Base-by-base conservation (phyloP, 2,888 invertebrate genomes). In the Mesodorylaimus sp. region DNA sequence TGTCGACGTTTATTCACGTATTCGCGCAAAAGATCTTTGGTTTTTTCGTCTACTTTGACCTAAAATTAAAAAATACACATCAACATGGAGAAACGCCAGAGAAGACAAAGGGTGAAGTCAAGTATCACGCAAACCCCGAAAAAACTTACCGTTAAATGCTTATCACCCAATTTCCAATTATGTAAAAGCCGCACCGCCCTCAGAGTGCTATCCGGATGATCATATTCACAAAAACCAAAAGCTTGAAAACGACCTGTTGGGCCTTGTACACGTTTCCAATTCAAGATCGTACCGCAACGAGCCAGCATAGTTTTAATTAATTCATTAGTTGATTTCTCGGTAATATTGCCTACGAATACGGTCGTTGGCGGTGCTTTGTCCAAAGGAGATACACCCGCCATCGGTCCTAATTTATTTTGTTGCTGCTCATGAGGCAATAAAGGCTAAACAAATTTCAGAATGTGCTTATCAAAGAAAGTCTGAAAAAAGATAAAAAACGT, bases 201-300 rank as follows among this genome's bases (percentile, higher is more conserved):
- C 58, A 95, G 74, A 38, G 93, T 95, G 23, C 91, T 84, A 71
- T 91, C 89, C 21, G 95, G 91, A 52, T 84, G 81, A 57, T 84
- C 86, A 70, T 86, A 87, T 73, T 95, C 95, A 73, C 93, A 89
- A 73, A 95, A 97, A 10, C 95, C 95, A 71, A 95, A 95, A 1
- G 86, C 87, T 66, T 76, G 76, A 32, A 75, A 62, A 59, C 75
- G 75, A 42, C 76, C 76, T 50, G 74, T 73, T 1, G 75, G 73
- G 10, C 76, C 78, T 67, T 88, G 86, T 21, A 95, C 91, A 53
- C 95, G 77, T 71, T 95, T 95, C 97, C 97, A 99, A 60, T 82
- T 84, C 16, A 86, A 75, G 46, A 97, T 88, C 54, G 81, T 80
- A 2, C 97, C 97, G 73, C 93, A 95, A 49, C 87, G 80, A 64